Base-by-base conservation (phyloP, 2,113 vertebrate genomes). In the Gymnocephalus cernua region DNA sequence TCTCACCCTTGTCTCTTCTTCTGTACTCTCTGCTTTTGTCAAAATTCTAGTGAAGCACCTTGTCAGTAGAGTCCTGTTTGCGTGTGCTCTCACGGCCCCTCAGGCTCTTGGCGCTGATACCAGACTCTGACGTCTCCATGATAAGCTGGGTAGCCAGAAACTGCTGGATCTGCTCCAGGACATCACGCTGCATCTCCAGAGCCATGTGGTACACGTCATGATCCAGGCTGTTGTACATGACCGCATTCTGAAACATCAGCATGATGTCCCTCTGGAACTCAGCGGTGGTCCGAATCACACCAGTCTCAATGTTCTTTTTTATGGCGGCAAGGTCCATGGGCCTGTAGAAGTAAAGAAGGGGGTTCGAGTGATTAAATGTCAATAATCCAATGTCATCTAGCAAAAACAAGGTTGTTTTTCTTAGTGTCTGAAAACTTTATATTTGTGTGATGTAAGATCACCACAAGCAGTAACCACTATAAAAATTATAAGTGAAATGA, bases 201-300 rank as follows among this genome's bases (percentile, higher is more conserved):
- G 98, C 98, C 98, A 99, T 99, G 93, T 99, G 98, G 93, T 98
- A 98, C 58, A 99, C 98, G 57, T 99, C 98, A 0, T 99, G 98
- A 90, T 99, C 98, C 62, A 98, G 98, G 84, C 98, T 97, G 94
- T 99, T 99, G 94, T 99, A 99, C 98, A 99, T 99, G 77, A 99
- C 97, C 3, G 98, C 98, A 51, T 99, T 99, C 94, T 99, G 98
- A 93, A 99, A 99, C 98, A 99, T 99, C 84, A 99, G 95, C 98
- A 99, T 99, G 90, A 99, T 99, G 84, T 99, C 98, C 63, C 98
- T 95, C 91, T 99, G 98, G 95, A 99, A 99, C 92, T 99, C 98
- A 0, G 98, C 98, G 6, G 98, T 99, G 80, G 97, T 99, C 77
- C 98, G 95, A 76, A 99, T 99, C 85, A 98, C 93, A 50, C 98